Evolutionary conservation across 2,888 invertebrate genomes (phyloP).

Genomic region (Tinea pellionella): DNA sequence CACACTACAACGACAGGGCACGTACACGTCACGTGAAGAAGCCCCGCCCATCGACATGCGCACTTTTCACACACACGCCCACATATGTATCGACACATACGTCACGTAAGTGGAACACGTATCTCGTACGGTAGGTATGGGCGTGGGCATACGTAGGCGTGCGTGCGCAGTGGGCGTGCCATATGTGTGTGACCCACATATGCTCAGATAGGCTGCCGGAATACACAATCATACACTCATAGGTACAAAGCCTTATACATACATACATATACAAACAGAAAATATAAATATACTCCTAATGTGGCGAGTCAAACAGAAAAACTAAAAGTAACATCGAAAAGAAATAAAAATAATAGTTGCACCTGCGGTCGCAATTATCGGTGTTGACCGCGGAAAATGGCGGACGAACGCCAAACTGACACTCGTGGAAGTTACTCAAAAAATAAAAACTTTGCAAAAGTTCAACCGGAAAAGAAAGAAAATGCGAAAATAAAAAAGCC

Average conservation of each 20-base stretch:
- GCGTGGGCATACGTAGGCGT: slow-evolving; percentile 36
- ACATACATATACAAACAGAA: too few species aligned
- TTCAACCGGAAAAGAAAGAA: slow-evolving; percentile 63
- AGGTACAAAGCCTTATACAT: too few species aligned
- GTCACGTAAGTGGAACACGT: slow-evolving; percentile 12
- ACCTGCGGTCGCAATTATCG: slow-evolving; percentile 67
- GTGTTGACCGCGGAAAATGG: slow-evolving; percentile 62
- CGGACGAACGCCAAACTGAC: slow-evolving; percentile 62
- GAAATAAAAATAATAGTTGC: slow-evolving; percentile 18
- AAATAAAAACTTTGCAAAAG: slow-evolving; percentile 62
- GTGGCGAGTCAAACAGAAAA: too few species aligned
- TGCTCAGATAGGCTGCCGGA: slow-evolving; percentile 30
- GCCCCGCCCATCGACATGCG: slow-evolving; percentile 53
- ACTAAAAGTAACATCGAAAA: not conserved
- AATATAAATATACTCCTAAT: too few species aligned
- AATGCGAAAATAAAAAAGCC: slow-evolving; percentile 65
- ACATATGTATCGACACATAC: slow-evolving; percentile 33
- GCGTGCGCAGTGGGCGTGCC: slow-evolving; percentile 41
- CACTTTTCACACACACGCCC: slow-evolving; percentile 43
- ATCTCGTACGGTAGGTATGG: slow-evolving; percentile 26
- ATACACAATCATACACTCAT: not conserved
- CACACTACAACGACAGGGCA: not conserved
- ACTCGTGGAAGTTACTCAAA: slow-evolving; percentile 63
- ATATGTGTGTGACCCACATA: slow-evolving; percentile 31
- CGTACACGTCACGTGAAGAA: slow-evolving; percentile 28